Conservation (phyloP, 2,113 vertebrate genomes). For the Tragelaphus imberbis region DNA sequence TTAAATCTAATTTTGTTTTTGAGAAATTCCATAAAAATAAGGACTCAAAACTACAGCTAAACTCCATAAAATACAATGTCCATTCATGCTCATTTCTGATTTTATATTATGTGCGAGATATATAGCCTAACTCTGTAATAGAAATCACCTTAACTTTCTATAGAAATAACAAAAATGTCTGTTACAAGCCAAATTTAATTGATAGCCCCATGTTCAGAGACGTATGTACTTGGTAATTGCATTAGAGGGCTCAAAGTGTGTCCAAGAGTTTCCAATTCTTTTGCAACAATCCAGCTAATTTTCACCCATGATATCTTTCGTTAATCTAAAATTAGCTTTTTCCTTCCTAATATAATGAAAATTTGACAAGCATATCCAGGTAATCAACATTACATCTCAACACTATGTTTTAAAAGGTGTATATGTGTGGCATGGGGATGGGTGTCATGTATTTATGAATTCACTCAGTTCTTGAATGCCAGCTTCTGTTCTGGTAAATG, state of each 20-base stretch:
- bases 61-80: not conserved
- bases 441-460: not conserved
- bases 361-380: not conserved
- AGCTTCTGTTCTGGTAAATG: not conserved
- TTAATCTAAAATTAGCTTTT: not conserved
- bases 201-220: not conserved
- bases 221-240: not conserved
- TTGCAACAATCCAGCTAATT: not conserved
- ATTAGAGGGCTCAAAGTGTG: not conserved
- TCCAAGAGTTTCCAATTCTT: not conserved
- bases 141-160: not conserved
- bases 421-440: not conserved
- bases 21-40: not conserved
- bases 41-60: not conserved
- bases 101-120: not conserved
- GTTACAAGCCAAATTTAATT: not conserved
- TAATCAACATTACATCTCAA: not conserved
- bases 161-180: not conserved
- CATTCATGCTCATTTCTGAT: not conserved
- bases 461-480: not conserved
- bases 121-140: not conserved
- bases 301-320: not conserved
- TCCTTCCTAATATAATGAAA: not conserved
- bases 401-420: not conserved
- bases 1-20: not conserved